Conservation (phyloP, 2,113 vertebrate species). For the Petroica traversi region DNA sequence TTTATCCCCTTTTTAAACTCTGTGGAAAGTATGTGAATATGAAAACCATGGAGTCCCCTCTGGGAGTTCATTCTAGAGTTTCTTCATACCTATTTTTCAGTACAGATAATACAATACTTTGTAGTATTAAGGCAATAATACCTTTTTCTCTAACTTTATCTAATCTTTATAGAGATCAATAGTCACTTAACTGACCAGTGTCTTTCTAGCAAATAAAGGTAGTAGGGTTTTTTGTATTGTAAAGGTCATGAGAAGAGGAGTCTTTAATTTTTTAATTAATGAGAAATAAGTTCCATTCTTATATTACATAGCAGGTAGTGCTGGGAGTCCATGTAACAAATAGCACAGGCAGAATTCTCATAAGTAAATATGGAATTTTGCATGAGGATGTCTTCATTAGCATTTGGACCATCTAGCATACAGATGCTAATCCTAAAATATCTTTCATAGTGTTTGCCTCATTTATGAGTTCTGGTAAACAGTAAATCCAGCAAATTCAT, state of each 20-base stretch:
- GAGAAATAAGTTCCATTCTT: not conserved
- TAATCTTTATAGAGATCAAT: not conserved
- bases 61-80: not conserved
- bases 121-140: not conserved
- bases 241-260: not conserved
- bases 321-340: not conserved
- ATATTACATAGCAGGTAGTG: not conserved
- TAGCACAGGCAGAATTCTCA: not conserved
- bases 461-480: conserved; percentile 16
- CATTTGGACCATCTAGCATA: conserved; percentile 18
- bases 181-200: not conserved
- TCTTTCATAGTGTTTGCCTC: not conserved
- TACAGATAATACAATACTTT: not conserved
- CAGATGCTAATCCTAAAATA: conserved; percentile 52
- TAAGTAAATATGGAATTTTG: not conserved
- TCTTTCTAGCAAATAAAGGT: not conserved
- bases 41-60: not conserved
- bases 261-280: not conserved
- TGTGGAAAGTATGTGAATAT: not conserved
- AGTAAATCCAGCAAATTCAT: not conserved
- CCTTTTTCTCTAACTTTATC: not conserved
- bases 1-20: not conserved
- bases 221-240: not conserved
- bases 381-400: not conserved
- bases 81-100: not conserved